Evolutionary conservation across 1,140 invertebrate species (phyloP), one percentile per base, ranked within the genome.

Genomic region (Caenorhabditis tropicalis): DNA sequence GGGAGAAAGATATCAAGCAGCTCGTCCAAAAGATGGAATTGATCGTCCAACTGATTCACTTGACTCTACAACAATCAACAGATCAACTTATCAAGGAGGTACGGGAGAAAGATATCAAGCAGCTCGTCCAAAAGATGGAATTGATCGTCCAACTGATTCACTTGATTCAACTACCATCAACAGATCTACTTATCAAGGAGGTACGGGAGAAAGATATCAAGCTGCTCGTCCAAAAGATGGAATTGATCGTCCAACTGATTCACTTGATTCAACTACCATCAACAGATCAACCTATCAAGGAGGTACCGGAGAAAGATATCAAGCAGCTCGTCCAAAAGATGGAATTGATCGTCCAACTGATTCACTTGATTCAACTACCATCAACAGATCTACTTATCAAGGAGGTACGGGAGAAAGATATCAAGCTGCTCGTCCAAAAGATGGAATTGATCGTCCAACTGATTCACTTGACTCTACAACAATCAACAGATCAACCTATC

Each of bases 111-210:
- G 58, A n/a, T 65, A 36, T 36, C 10, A 9, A 19, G 58, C 31
- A 16, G 16, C 58, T 19, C 33, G 58, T 19, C 58, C 58, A 10
- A 65, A 65, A 19, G 58, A 65, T 65, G 6, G 0, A 2, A 65
- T 65, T 65, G 58, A 65, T 65, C 58, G 58, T 65, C 58, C 58
- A 36, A 65, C 58, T 36, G 58, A 65, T 36, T 33, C 31, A 16
- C 33, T 65, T 0, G 58, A 65, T 24, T 65, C 58, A 4, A 33
- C 29, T 7, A 65, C 58, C 12, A 65, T 65, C 58, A 65, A 65
- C n/a, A 9, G 58, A 16, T 65, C 58, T 3, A 65, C 58, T 10
- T 65, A 65, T 65, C 58, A 65, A 36, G 58, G 58, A 36, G 58
- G 58, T 36, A 65, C 58, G 16, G 58, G 58, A 36, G 58, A 65